phyloP scores from a whole-genome alignment of 35 echinoderm and acorn worm genomes.

The Anneissia japonica region DNA sequence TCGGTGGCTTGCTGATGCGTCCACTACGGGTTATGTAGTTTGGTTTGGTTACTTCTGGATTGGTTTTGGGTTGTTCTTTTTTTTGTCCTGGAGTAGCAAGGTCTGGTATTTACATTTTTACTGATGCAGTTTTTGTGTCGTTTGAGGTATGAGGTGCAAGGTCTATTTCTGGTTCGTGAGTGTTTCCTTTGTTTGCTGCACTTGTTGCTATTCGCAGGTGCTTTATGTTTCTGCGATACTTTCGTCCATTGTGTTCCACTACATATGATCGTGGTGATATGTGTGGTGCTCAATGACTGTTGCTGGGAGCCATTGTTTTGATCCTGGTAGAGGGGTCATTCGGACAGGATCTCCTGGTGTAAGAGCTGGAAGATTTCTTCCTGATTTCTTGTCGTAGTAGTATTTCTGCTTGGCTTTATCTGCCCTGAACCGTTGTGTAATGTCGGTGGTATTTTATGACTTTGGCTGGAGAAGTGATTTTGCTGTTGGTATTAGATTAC shows the following conservation, averaged over 20 bases:
- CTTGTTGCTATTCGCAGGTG: too few species aligned
- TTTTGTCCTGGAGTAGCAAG: not conserved
- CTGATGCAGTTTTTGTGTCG: not conserved
- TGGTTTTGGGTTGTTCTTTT: not conserved
- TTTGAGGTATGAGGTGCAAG: too few species aligned
- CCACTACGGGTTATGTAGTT: not conserved
- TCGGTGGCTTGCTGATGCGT: not conserved
- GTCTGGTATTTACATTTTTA: not conserved
- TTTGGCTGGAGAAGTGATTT: slow-evolving; percentile 44
- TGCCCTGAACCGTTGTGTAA: slow-evolving; percentile 6
- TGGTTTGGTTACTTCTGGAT: not conserved
- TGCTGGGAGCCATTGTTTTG: slow-evolving; percentile 56
- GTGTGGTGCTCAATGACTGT: slow-evolving; percentile 40
- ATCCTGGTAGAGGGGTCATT: slow-evolving; percentile 46
- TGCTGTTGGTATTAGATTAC: slow-evolving; percentile 34
- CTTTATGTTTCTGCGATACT: slow-evolving; percentile 30
- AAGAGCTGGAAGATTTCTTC: slow-evolving; percentile 33
- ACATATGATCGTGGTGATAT: slow-evolving; percentile 30
- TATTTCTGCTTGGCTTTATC: slow-evolving; percentile 19
- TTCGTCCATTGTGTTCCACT: slow-evolving; percentile 14
- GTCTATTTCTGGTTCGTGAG: too few species aligned
- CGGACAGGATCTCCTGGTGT: slow-evolving; percentile 45
- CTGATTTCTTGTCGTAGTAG: slow-evolving; percentile 41
- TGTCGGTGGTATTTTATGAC: not conserved
- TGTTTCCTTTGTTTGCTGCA: too few species aligned